phyloP scores from a whole-genome alignment of 1,140 invertebrate genomes.

The Zophobas morio region DNA sequence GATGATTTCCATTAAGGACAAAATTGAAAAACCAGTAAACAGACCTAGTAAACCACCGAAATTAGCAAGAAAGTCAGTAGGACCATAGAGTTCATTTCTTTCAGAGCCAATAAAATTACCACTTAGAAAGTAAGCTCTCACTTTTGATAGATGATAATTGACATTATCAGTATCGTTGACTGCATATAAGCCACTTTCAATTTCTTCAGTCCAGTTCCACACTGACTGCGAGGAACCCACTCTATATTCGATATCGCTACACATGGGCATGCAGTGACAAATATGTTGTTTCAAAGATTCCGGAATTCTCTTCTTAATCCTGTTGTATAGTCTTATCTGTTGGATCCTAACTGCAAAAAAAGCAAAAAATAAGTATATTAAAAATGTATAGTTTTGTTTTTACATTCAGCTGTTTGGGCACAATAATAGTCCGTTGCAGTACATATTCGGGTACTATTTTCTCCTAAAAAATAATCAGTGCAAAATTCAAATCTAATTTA shows the following conservation, averaged over 20 bases:
- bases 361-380: not conserved
- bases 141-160: slow-evolving; percentile 59
- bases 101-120: slow-evolving; percentile 75
- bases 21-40: slow-evolving; percentile 76
- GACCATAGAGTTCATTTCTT: slow-evolving; percentile 75
- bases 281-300: not conserved
- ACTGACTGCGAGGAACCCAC: not conserved
- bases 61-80: slow-evolving; percentile 77
- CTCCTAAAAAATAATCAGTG: slow-evolving; percentile 36
- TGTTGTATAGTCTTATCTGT: not conserved
- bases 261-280: slow-evolving; percentile 4
- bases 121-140: slow-evolving; percentile 74
- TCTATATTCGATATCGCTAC: not conserved
- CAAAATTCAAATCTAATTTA: not conserved
- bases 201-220: not conserved
- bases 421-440: slow-evolving; percentile 56
- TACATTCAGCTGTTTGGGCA: slow-evolving; percentile 54
- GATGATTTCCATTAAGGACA: slow-evolving; percentile 72
- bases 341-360: not conserved
- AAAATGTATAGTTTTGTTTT: not conserved
- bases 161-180: not conserved
- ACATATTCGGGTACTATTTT: slow-evolving; percentile 27
- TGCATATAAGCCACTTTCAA: not conserved
- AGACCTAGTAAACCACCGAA: slow-evolving; percentile 77
- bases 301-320: not conserved